Conservation (phyloP, 2,797 vertebrate species). For the Thaleichthys pacificus region DNA sequence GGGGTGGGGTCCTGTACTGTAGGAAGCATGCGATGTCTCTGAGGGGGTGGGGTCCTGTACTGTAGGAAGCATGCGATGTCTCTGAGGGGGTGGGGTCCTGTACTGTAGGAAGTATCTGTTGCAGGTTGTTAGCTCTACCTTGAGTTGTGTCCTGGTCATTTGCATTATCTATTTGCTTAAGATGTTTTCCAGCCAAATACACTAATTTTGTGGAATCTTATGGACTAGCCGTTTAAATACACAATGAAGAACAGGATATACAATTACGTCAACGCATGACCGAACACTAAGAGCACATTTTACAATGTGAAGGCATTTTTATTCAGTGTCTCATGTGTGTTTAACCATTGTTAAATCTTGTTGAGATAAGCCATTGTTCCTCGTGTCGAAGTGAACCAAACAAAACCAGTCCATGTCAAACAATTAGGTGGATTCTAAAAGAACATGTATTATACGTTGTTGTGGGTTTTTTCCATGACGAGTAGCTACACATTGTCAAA, state of each 20-base stretch:
- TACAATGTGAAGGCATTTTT: constrained; percentile 15
- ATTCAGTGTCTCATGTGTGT: constrained; percentile 10
- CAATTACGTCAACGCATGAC: neutral
- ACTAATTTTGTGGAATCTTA: constrained; percentile 12
- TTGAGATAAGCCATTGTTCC: neutral
- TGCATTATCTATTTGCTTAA: constrained; percentile 37
- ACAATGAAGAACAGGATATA: neutral
- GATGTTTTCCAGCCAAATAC: constrained; percentile 23
- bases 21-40: too few species aligned
- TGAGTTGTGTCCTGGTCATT: neutral
- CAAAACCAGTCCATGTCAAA: neutral
- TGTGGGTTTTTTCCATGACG: neutral
- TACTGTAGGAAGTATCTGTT: too few species aligned
- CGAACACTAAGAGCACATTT: neutral
- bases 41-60: too few species aligned
- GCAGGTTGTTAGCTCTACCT: neutral
- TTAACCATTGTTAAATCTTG: neutral
- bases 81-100: too few species aligned
- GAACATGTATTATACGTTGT: constrained; percentile 4
- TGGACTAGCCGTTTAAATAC: neutral
- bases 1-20: too few species aligned
- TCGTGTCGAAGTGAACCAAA: too few species aligned
- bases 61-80: too few species aligned
- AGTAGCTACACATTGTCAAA: constrained; percentile 1
- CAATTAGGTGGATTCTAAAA: neutral